A percentile compares a stretch with the other conserved stretches of the same genome.
Evolutionary conservation across 2,797 vertebrate genomes (phyloP).

Genomic region (Limnodromus scolopaceus): DNA sequence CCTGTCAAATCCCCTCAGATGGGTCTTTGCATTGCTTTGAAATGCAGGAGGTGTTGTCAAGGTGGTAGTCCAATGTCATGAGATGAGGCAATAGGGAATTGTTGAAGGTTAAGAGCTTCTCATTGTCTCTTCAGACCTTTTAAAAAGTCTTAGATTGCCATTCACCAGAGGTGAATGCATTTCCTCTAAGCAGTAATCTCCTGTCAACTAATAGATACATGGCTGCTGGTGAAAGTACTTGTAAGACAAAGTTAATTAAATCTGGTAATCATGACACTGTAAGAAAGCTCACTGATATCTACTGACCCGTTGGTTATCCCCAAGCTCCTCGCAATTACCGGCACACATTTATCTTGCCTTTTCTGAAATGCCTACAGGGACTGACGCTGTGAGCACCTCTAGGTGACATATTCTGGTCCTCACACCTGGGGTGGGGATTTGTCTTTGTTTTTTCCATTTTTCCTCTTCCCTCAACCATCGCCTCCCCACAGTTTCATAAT

Average conservation of each 20-base stretch:
- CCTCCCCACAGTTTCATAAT: neutral
- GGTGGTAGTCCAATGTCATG: neutral
- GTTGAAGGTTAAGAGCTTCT: neutral
- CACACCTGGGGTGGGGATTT: neutral
- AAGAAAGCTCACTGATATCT: neutral
- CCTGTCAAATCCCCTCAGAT: neutral
- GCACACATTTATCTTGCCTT: rapidly evolving
- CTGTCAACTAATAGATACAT: neutral
- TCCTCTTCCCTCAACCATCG: neutral
- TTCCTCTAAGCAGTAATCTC: neutral
- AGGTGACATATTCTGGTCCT: neutral
- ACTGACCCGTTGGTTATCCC: neutral
- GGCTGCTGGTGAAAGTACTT: neutral
- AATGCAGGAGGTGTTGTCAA: neutral
- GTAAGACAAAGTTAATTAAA: neutral
- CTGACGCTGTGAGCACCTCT: neutral
- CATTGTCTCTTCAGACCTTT: neutral
- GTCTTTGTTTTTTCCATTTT: neutral
- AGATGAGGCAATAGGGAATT: neutral
- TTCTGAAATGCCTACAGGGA: neutral
- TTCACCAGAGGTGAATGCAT: neutral
- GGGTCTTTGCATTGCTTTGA: neutral
- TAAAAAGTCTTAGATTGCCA: neutral
- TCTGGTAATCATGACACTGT: neutral
- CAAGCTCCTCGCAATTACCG: neutral